Percentiles rank a stretch among this genome's conserved stretches.
Evolutionary conservation across 1,140 invertebrate genomes (phyloP).

Genomic region (Sipha flava): DNA sequence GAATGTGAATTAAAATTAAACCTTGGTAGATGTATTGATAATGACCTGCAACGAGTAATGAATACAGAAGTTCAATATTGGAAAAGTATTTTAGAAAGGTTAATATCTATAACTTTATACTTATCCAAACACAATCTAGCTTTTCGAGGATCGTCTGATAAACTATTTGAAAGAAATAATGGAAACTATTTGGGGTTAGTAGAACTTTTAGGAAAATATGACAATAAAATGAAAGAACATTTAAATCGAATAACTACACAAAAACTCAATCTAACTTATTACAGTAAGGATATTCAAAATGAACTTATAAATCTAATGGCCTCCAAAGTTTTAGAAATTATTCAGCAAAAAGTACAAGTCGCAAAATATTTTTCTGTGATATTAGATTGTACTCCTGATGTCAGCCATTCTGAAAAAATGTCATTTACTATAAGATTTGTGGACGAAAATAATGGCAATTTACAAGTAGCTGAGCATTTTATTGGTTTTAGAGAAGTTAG

Average conservation of each 20-base stretch:
- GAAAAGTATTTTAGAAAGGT: no score
- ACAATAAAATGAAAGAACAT: no score
- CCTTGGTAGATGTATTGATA: no score
- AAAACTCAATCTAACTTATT: not conserved
- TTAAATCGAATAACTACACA: not conserved
- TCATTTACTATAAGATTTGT: conserved; percentile 31
- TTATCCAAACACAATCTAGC: not conserved
- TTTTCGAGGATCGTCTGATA: not conserved
- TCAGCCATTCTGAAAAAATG: conserved; percentile 33
- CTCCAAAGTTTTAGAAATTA: conserved; percentile 34
- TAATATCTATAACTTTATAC: no score
- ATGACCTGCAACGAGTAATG: no score
- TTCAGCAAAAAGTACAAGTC: conserved; percentile 36
- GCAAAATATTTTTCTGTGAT: conserved; percentile 36
- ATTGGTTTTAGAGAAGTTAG: no score
- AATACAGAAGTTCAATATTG: no score
- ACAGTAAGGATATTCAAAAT: conserved; percentile 26
- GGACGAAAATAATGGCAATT: not conserved
- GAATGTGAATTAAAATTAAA: no score
- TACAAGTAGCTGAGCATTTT: conserved; percentile 24
- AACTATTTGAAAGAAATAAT: no score
- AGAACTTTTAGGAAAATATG: no score
- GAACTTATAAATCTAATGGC: conserved; percentile 33
- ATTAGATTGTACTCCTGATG: conserved; percentile 32
- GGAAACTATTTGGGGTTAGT: no score